Percentiles rank a stretch among this genome's conserved stretches.
Evolutionary conservation across 2,113 vertebrate species (phyloP).

Genomic region (Microtus montanus): DNA sequence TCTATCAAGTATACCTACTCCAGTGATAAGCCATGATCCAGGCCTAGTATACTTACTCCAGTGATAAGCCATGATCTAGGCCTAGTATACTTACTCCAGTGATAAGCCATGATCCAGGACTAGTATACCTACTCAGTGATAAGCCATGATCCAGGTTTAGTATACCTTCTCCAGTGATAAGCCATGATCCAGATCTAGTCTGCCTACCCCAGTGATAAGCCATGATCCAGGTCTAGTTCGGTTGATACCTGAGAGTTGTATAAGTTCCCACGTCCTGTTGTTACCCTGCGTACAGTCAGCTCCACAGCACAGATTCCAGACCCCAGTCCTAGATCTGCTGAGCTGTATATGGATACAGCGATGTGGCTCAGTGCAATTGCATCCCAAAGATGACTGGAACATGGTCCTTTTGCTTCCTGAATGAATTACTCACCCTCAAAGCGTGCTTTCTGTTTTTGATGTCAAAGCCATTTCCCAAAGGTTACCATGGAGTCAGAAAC

Average conservation of each 20-base stretch:
- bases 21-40: background rate
- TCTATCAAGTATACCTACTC: no score
- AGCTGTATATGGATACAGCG: background rate
- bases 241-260: background rate
- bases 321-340: slow-evolving; percentile 41
- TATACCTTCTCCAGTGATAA: no score
- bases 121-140: no score
- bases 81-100: no score
- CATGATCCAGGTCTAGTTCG: background rate
- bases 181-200: no score
- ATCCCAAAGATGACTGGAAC: slow-evolving; percentile 22
- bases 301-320: background rate
- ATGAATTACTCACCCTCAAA: slow-evolving; percentile 4
- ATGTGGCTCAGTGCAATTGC: background rate
- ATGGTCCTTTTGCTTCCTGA: slow-evolving; percentile 9
- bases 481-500: slow-evolving; percentile 39
- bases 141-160: no score
- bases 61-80: background rate
- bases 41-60: background rate
- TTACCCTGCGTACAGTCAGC: slow-evolving; percentile 12
- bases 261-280: background rate
- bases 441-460: slow-evolving; percentile 46
- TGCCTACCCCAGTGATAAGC: background rate
- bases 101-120: background rate
- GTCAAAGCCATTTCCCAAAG: slow-evolving; percentile 44